Percentiles rank a stretch among this genome's conserved stretches.
phyloP scores from a whole-genome alignment of 2,113 vertebrate species.

The Myiozetetes cayanensis region DNA sequence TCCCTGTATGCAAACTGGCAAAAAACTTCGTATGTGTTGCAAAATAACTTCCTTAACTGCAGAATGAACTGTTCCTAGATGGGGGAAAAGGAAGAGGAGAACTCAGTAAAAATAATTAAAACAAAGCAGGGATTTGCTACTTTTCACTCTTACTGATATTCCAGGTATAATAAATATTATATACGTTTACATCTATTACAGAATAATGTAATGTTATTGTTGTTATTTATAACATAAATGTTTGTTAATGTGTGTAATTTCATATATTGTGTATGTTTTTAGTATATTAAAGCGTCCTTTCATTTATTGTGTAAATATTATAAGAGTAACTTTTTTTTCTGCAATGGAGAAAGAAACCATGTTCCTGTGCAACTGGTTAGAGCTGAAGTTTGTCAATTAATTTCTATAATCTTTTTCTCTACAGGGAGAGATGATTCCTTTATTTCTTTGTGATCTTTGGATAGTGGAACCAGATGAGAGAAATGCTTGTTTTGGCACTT shows the following conservation, averaged over 20 bases:
- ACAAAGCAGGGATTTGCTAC: not conserved
- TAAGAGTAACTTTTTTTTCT: not conserved
- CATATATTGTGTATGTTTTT: not conserved
- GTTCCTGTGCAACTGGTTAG: not conserved
- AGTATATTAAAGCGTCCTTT: not conserved
- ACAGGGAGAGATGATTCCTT: not conserved
- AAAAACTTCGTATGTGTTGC: rapidly evolving
- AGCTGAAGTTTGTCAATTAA: not conserved
- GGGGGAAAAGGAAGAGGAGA: not conserved
- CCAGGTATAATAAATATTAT: not conserved
- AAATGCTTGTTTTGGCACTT: conserved; percentile 31
- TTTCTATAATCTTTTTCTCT: not conserved
- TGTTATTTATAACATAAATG: not conserved
- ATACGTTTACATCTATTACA: not conserved
- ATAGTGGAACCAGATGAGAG: not conserved
- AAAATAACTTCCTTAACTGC: not conserved
- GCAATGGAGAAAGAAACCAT: not conserved
- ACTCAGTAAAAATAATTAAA: not conserved
- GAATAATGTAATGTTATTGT: not conserved
- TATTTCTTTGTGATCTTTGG: not conserved
- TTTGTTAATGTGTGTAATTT: not conserved
- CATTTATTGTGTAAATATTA: not conserved
- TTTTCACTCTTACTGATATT: not conserved
- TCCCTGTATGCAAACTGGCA: not conserved
- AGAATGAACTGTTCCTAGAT: not conserved